A percentile compares a stretch with the other conserved stretches of the same genome.
Evolutionary conservation across 1,140 invertebrate genomes (phyloP).

Genomic region (Halesus radiatus): DNA sequence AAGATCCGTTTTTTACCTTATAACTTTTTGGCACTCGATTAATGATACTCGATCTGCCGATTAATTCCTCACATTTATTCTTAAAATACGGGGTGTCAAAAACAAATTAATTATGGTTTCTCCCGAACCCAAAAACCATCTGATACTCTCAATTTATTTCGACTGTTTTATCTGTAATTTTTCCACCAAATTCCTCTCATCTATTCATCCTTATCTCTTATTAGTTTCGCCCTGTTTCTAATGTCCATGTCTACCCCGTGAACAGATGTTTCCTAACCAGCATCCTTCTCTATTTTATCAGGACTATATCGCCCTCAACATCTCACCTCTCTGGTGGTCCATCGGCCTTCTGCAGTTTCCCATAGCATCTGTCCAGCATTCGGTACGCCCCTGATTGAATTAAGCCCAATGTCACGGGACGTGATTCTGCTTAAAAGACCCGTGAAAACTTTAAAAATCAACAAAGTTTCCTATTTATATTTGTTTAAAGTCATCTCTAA

Average conservation of each 20-base stretch:
- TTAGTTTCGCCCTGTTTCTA: neutral
- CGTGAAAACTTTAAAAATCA: slow-evolving; percentile 3
- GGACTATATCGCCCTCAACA: neutral
- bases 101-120: too few relatives aligned
- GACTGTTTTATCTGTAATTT: too few relatives aligned
- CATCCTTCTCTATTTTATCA: neutral
- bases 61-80: too few relatives aligned
- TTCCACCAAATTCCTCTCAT: too few relatives aligned
- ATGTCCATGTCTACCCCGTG: neutral
- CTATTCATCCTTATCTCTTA: too few relatives aligned
- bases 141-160: too few relatives aligned
- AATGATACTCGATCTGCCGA: too few relatives aligned
- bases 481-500: neutral
- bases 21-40: too few relatives aligned
- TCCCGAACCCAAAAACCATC: too few relatives aligned
- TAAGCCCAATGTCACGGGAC: slow-evolving; percentile 21
- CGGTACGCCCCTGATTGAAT: slow-evolving; percentile 26
- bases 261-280: neutral
- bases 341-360: neutral
- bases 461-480: neutral
- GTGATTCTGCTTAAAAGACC: neutral
- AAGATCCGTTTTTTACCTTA: too few relatives aligned
- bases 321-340: neutral
- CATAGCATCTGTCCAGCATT: slow-evolving; percentile 7
- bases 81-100: too few relatives aligned